Evolutionary conservation across 2,113 vertebrate genomes (phyloP).

Genomic region (Ptilonorhynchus violaceus): DNA sequence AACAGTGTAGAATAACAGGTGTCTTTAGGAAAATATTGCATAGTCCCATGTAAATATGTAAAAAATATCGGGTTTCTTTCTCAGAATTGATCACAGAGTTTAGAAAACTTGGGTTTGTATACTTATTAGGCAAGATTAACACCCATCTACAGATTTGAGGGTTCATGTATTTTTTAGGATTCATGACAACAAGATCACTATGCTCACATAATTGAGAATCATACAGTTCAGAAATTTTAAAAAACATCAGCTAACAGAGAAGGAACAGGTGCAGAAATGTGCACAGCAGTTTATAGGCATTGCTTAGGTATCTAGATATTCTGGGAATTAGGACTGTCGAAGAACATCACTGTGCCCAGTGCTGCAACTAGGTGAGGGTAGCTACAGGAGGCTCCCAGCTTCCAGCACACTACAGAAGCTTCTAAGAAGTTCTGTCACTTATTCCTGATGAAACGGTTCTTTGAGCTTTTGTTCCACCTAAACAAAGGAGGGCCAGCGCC

Average conservation of each 20-base stretch:
- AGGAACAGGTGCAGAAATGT: background rate
- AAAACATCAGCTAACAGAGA: background rate
- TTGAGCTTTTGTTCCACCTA: background rate
- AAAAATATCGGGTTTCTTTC: rapidly evolving
- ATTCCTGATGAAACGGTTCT: background rate
- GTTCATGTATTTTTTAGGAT: background rate
- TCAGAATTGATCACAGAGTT: background rate
- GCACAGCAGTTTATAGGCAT: background rate
- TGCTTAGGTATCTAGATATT: background rate
- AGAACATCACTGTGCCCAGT: background rate
- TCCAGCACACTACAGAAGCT: background rate
- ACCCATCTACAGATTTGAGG: background rate
- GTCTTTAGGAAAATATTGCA: background rate
- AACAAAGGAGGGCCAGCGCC: background rate
- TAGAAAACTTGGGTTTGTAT: background rate
- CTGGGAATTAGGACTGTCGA: background rate
- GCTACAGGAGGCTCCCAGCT: background rate
- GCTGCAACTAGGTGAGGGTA: background rate
- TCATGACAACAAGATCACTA: background rate
- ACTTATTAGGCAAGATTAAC: background rate
- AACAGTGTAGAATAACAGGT: background rate
- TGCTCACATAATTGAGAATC: background rate
- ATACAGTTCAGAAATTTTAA: background rate
- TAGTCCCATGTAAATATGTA: background rate
- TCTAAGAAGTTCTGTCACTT: background rate